Evolutionary conservation across 1,140 invertebrate species (phyloP).

Genomic region (Ericerus pela): DNA sequence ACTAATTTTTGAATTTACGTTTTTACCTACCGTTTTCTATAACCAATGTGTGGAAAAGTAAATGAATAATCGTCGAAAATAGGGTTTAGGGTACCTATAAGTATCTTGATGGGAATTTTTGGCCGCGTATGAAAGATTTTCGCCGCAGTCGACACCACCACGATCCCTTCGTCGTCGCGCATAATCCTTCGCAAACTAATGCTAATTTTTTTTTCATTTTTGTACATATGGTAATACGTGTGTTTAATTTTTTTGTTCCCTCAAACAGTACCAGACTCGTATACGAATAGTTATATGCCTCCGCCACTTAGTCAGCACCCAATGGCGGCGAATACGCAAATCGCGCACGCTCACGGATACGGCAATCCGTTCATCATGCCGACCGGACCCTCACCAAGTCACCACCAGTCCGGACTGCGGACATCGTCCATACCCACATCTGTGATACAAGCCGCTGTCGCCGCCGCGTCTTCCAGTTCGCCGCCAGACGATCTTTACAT

Average conservation of each 20-base stretch:
- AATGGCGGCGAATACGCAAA: slow-evolving; percentile 28
- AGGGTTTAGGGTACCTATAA: too few species aligned
- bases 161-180: too few species aligned
- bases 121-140: too few species aligned
- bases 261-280: slow-evolving; percentile 40
- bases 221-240: background rate
- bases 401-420: slow-evolving; percentile 33
- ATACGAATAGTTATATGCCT: slow-evolving; percentile 25
- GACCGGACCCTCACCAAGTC: slow-evolving; percentile 39
- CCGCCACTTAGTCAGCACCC: slow-evolving; percentile 24
- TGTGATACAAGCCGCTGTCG: slow-evolving; percentile 50
- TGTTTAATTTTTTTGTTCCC: background rate
- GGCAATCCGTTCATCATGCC: slow-evolving; percentile 42
- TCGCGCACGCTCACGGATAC: slow-evolving; percentile 21
- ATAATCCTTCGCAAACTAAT: too few species aligned
- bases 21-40: too few species aligned
- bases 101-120: too few species aligned
- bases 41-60: too few species aligned
- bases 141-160: too few species aligned
- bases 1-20: too few species aligned
- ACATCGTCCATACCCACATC: slow-evolving; percentile 43
- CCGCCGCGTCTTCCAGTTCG: slow-evolving; percentile 17
- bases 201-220: too few species aligned
- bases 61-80: too few species aligned
- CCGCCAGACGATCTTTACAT: slow-evolving; percentile 72